Evolutionary conservation across 2,888 invertebrate genomes (phyloP), one percentile per base, ranked within the genome.

Genomic region (Agrotis ipsilon): DNA sequence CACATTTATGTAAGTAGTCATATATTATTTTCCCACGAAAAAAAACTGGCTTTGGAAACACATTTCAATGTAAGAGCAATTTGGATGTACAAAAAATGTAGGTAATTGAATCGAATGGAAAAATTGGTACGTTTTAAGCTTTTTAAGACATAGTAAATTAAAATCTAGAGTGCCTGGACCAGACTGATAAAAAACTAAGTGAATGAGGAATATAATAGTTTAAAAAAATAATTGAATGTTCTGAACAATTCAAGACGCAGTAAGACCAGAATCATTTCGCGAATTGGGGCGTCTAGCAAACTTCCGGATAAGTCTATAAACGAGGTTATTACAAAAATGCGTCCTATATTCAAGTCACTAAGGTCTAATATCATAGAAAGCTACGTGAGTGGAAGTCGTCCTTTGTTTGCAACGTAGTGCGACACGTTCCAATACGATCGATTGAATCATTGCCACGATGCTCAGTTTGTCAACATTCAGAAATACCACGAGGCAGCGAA

Each of bases 401-500:
- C 68, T 71, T 80, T 80, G 85, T 85, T 85, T 78, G 67, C 63
- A 49, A 72, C 72, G 74, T 71, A 79, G 75, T 62, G 51, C 82
- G 66, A 75, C 63, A 72, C 70, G 80, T 78, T 66, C 68, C 78
- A 76, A 80, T 84, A 75, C 65, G 81, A 76, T 66, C 71, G 81
- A 86, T 87, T 86, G 87, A 89, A 85, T 88, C 88, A 88, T 85
- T 84, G 83, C 81, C 54, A 73, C 80, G 66, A 79, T 75, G 76
- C 67, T 64, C 63, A 84, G 87, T 89, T 88, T 89, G 86, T 89
- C 89, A 89, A 89, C 86, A 89, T 72, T 68, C 88, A 61, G 86
- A 87, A 89, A 89, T 89, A 89, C 74, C 83, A 70, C 74, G 80
- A 70, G 72, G 78, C 70, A 62, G 72, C 80, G 61, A 68, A 66